Base-by-base conservation (phyloP, 2,113 vertebrate genomes). In the Pluvianellus socialis region DNA sequence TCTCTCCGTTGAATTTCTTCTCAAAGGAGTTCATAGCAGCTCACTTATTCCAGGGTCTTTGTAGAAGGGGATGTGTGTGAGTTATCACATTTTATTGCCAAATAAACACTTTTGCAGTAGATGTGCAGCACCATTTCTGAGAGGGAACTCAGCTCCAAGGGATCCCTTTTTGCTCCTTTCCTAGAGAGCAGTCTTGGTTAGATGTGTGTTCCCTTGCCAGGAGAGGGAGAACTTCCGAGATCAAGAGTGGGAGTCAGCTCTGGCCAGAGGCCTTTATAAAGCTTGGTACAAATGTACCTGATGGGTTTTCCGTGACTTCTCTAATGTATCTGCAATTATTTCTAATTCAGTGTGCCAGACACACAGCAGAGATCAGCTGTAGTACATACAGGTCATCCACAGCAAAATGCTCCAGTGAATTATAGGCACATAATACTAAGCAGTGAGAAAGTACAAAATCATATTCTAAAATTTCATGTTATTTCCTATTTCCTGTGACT, bases 201-300 rank as follows among this genome's bases (percentile, higher is more conserved):
- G 23, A 21, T 28, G 32, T 8, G 5, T 8, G 5, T 24, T 24
- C n/a, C 71, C 62, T 72, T 40, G n/a, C 16, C 30, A 6, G 47
- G 38, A 0, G 2, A 53, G 65, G 32, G 70, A 79, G 20, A 72
- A 7, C 30, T 44, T 56, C 62, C 40, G 38, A 75, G 35, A 24
- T 32, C 32, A 23, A 15, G 40, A 66, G 61, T 4, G 14, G 49
- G 65, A 61, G 13, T 13, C 75, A 85, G 28, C 75, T 67, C 56
- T 5, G 13, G 38, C n/a, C 32, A 23, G 3, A 4, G 0, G 0
- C 28, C 21, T 50, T 55, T 21, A 18, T 9, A 35, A 55, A 58
- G 65, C 56, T n/a, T 5, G 10, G 2, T 21, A 44, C 71, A 61
- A 52, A 81, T 12, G 27, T 22, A 40, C 56, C 42, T 15, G 47